Conservation (phyloP, 2,888 invertebrate genomes). For the Busseola fusca region DNA sequence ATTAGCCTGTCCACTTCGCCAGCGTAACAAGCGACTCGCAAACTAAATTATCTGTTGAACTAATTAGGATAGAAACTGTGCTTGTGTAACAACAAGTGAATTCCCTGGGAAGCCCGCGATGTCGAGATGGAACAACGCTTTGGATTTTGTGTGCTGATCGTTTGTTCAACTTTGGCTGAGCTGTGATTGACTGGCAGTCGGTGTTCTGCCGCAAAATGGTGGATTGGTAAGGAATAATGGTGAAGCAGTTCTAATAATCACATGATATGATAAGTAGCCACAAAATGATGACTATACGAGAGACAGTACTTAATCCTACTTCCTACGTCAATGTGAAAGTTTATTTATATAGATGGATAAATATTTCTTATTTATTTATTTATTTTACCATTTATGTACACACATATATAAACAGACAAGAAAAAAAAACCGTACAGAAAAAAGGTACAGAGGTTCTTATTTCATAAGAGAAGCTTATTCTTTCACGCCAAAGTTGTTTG, state of each 20-base stretch:
- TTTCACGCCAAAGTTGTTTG: no score
- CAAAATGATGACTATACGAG: no score
- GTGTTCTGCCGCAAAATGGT: constrained; percentile 9
- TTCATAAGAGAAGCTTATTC: no score
- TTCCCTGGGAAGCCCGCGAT: constrained; percentile 56
- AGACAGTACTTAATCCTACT: no score
- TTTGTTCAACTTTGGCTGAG: constrained; percentile 37
- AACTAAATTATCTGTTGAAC: constrained; percentile 84
- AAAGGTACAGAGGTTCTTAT: no score
- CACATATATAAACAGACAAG: no score
- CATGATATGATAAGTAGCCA: not conserved
- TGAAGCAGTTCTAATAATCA: not conserved
- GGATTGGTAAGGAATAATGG: not conserved
- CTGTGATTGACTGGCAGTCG: constrained; percentile 49
- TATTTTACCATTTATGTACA: no score
- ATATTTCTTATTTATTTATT: no score
- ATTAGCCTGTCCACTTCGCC: constrained; percentile 79
- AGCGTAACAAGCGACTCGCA: constrained; percentile 80
- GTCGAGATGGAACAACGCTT: constrained; percentile 47
- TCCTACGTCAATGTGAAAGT: no score
- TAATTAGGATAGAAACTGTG: constrained; percentile 77
- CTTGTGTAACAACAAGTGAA: constrained; percentile 74
- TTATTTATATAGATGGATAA: no score
- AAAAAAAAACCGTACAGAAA: no score
- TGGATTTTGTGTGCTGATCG: constrained; percentile 38